phyloP scores from a whole-genome alignment of 1,140 invertebrate genomes.

The Latrodectus geometricus region DNA sequence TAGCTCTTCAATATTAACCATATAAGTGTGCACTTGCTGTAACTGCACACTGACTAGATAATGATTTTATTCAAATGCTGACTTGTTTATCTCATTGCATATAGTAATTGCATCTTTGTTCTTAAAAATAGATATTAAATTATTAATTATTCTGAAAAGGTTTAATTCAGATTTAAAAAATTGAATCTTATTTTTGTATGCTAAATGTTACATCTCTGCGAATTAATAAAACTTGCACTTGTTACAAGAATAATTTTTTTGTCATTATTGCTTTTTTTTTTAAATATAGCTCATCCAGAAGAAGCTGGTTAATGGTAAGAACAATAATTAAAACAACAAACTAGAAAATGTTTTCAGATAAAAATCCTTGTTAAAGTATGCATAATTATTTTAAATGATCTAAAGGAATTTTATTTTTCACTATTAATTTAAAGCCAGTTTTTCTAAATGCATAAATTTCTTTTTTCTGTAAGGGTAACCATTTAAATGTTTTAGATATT shows the following conservation, averaged over 20 bases:
- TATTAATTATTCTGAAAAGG: slow-evolving; percentile 22
- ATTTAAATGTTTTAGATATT: too few relatives aligned
- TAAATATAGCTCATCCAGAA: too few relatives aligned
- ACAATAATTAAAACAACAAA: too few relatives aligned
- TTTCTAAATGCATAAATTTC: too few relatives aligned
- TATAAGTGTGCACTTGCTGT: slow-evolving; percentile 20
- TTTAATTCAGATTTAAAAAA: slow-evolving; percentile 50
- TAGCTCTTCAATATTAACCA: slow-evolving; percentile 39
- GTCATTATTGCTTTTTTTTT: not conserved
- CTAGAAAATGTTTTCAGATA: too few relatives aligned
- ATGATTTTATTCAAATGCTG: slow-evolving; percentile 14
- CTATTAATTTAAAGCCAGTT: too few relatives aligned
- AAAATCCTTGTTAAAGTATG: too few relatives aligned
- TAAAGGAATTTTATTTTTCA: too few relatives aligned
- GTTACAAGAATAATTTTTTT: slow-evolving; percentile 12
- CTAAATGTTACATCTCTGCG: slow-evolving; percentile 50
- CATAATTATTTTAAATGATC: too few relatives aligned
- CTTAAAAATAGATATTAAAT: slow-evolving; percentile 19
- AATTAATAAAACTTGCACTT: slow-evolving; percentile 54
- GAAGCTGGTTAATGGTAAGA: too few relatives aligned
- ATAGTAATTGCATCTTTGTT: slow-evolving; percentile 2
- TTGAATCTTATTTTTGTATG: slow-evolving; percentile 55
- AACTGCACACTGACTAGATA: slow-evolving; percentile 1
- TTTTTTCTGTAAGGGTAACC: too few relatives aligned
- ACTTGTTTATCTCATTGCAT: slow-evolving; percentile 19